These are phyloP conservation scores for Orbicella faveolata DNA, from an alignment of 64 coral and sea anemone genomes.

Conservation along the genomic window DNA sequence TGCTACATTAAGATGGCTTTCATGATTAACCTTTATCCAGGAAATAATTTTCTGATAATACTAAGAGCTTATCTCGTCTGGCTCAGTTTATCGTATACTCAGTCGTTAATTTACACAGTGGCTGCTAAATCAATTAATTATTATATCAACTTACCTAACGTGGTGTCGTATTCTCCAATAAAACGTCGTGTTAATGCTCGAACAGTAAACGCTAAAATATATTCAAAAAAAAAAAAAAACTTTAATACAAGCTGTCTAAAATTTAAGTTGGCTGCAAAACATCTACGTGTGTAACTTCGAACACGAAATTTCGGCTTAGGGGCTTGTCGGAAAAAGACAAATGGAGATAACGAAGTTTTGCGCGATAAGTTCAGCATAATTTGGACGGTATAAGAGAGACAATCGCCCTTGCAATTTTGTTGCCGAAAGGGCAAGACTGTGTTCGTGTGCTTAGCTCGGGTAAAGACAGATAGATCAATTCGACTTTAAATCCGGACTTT, in stretches of 20 bases:
- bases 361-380: too few species aligned
- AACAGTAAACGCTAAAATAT: constrained; percentile 53
- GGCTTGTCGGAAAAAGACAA: too few species aligned
- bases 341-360: too few species aligned
- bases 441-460: too few species aligned
- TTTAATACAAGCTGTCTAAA: neutral
- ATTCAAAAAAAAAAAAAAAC: neutral
- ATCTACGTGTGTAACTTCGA: neutral
- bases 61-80: constrained; percentile 5
- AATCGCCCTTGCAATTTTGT: too few species aligned
- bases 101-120: too few species aligned
- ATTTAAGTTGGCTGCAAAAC: neutral
- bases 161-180: constrained; percentile 74
- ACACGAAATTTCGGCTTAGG: too few species aligned
- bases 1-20: neutral
- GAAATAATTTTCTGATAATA: constrained; percentile 2
- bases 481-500: too few species aligned
- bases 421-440: too few species aligned
- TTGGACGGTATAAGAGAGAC: too few species aligned
- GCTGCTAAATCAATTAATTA: neutral
- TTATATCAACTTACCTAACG: constrained; percentile 60
- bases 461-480: too few species aligned
- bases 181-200: constrained; percentile 68
- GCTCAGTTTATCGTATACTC: neutral
- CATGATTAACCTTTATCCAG: constrained; percentile 7